Evolutionary conservation across 2,113 vertebrate species (phyloP).

Genomic region (Mormyrus lacerda): DNA sequence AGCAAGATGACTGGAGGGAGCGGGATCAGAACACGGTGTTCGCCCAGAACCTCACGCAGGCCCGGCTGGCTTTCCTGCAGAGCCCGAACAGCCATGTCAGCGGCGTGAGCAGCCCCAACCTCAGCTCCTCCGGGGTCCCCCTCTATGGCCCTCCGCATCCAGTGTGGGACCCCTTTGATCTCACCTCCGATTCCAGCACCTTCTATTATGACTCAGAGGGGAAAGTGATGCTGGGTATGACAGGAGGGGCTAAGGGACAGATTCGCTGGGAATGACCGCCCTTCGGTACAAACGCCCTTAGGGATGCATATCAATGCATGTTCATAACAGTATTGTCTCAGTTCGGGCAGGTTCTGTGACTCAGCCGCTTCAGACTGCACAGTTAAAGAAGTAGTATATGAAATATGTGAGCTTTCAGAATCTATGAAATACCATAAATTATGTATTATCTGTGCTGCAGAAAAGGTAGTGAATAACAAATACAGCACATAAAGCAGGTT

Average conservation of each 20-base stretch:
- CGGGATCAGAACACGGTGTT: constrained; percentile 46
- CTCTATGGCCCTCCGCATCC: constrained; percentile 36
- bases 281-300: background rate
- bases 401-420: background rate
- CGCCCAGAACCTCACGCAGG: constrained; percentile 37
- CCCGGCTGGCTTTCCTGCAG: constrained; percentile 34
- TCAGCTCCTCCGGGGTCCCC: constrained; percentile 24
- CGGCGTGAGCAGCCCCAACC: constrained; percentile 27
- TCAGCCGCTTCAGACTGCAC: background rate
- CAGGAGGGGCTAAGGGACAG: constrained; percentile 28
- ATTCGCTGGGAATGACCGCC: constrained; percentile 41
- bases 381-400: background rate
- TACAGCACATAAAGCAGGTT: background rate
- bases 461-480: background rate
- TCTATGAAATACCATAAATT: background rate
- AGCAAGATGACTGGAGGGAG: constrained; percentile 56
- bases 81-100: constrained; percentile 20
- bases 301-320: background rate
- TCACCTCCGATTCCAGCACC: constrained; percentile 10
- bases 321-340: background rate
- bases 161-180: constrained; percentile 52
- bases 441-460: background rate
- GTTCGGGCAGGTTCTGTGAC: background rate
- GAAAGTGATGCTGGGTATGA: constrained; percentile 32
- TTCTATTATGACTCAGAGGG: constrained; percentile 41